Base-by-base conservation (phyloP, 2,113 vertebrate species). In the Oncorhynchus gorbuscha region DNA sequence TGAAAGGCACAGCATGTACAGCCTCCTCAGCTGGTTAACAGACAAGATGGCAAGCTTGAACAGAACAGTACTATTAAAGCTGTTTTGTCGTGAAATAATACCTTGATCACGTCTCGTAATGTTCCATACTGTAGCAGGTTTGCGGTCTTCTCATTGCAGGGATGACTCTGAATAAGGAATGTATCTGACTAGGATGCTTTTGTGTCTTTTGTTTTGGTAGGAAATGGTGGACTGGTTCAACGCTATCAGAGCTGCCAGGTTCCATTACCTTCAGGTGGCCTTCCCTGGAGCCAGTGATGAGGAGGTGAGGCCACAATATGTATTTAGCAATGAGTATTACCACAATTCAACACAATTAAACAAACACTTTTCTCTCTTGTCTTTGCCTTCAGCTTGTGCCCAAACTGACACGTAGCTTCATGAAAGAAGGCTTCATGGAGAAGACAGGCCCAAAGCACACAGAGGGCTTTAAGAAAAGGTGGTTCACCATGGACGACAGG, bases 161-260 rank as follows among this genome's bases (percentile, higher is more conserved):
- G 55, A 58, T 58, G 16, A 58, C 16, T 20, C n/a, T 22, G 13
- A 62, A 22, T 62, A 22, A 62, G 8, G 7, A 9, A 11, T 11
- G 39, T 45, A 11, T 58, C 55, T 58, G 55, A 62, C 9, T 16
- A 13, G 65, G 14, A 32, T 67, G 24, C 22, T 67, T 14, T 26
- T 67, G 18, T 11, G 18, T 11, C 68, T n/a, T n/a, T 35, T 32
- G 14, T 69, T 45, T 70, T 70, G 26, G 22, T 76, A 99, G 97
- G 97, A 98, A 88, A 97, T 97, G 48, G 95, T 97, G 61, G 97
- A 99, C 86, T 99, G 97, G 97, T 99, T 97, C 92, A 99, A 98
- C 0, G 95, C 97, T 0, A 97, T 99, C 78, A 93, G 97, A 6
- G 97, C 97, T 0, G 97, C 97, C 0, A 95, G 97, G 22, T 98